Percentiles rank a stretch among this genome's conserved stretches.
phyloP scores from a whole-genome alignment of 2,797 vertebrate species.

The Pseudochirops corinnae region DNA sequence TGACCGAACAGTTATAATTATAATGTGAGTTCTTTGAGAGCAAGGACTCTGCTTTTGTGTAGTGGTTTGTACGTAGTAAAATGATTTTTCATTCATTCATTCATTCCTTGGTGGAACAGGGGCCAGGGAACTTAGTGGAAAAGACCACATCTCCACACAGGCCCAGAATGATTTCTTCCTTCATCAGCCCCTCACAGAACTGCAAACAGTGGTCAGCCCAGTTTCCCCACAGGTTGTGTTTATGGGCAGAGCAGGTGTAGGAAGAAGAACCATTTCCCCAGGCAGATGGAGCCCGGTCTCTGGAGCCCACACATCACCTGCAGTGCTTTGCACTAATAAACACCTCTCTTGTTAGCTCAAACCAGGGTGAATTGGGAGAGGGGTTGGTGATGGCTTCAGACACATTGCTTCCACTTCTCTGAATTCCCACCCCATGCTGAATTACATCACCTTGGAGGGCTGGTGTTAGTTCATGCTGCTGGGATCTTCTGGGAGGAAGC shows the following conservation, averaged over 20 bases:
- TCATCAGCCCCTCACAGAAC: background rate
- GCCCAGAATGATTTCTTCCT: background rate
- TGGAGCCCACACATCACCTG: background rate
- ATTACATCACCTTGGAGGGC: background rate
- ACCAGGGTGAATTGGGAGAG: background rate
- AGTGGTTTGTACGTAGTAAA: background rate
- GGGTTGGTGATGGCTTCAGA: background rate
- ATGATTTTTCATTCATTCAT: background rate
- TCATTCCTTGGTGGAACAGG: background rate
- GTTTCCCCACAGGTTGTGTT: background rate
- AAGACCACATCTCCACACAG: background rate
- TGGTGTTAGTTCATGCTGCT: background rate
- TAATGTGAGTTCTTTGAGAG: background rate
- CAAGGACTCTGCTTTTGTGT: background rate
- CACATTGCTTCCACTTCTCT: background rate
- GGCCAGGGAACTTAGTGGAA: background rate
- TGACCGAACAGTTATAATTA: background rate
- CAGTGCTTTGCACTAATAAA: background rate
- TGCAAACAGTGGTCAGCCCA: too few species aligned
- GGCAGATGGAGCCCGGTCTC: background rate
- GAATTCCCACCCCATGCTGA: background rate
- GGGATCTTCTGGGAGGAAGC: background rate
- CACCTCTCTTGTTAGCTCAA: conserved; percentile 1
- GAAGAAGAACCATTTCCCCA: background rate
- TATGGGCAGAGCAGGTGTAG: background rate